Evolutionary conservation across 2,113 vertebrate genomes (phyloP).

Genomic region (Nycticryphes semicollaris): DNA sequence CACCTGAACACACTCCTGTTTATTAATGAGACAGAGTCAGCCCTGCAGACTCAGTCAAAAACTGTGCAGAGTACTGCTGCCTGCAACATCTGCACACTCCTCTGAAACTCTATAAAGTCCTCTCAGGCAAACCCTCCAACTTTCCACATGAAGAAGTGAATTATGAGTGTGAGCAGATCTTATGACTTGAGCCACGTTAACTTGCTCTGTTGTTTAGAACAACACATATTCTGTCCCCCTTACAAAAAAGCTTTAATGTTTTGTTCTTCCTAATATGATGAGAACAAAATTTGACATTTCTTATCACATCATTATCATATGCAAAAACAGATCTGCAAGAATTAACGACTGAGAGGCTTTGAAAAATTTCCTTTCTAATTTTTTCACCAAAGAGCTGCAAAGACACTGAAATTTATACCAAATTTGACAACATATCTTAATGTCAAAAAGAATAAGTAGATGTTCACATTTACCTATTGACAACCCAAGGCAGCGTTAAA

Average conservation of each 20-base stretch:
- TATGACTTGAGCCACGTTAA: background rate
- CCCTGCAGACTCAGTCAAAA: background rate
- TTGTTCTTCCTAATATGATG: background rate
- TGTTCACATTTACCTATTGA: background rate
- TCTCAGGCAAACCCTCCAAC: accelerated
- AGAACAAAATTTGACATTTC: background rate
- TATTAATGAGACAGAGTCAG: background rate
- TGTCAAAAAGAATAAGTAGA: background rate
- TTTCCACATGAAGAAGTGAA: background rate
- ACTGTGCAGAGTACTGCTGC: background rate
- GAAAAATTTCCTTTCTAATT: background rate
- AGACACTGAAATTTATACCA: background rate
- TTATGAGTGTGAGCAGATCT: accelerated
- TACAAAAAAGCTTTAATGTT: background rate
- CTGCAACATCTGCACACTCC: background rate
- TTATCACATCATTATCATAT: background rate
- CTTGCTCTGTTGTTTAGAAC: background rate
- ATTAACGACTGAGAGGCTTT: background rate
- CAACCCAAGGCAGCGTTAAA: background rate
- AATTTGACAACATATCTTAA: background rate
- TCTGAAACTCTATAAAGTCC: background rate
- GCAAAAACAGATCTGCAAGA: background rate
- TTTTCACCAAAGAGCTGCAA: background rate
- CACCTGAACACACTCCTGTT: background rate
- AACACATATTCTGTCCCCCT: background rate